These are phyloP conservation scores for Malacosoma neustria DNA, from an alignment of 2,888 invertebrate genomes.

Conservation along the genomic window DNA sequence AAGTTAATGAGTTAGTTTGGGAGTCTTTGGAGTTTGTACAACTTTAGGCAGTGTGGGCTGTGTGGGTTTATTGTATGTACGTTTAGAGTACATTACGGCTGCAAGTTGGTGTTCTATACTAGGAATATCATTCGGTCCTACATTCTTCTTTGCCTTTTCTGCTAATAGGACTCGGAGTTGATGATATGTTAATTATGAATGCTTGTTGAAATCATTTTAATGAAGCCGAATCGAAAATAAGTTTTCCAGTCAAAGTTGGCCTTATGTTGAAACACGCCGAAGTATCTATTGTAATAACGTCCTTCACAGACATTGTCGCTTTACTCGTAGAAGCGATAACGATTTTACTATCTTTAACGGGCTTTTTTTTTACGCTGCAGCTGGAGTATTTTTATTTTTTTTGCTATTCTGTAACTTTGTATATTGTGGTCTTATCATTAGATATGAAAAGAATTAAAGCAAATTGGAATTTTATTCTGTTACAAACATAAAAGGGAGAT, in stretches of 20 bases:
- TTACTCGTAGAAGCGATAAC: conserved; percentile 87
- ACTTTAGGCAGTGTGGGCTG: conserved; percentile 79
- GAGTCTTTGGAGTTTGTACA: too few species aligned
- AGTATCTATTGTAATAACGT: conserved; percentile 88
- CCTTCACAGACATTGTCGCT: conserved; percentile 87
- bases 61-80: conserved; percentile 82
- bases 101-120: conserved; percentile 82
- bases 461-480: conserved; percentile 81
- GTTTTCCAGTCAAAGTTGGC: conserved; percentile 79
- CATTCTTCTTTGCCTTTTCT: conserved; percentile 89
- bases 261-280: conserved; percentile 86
- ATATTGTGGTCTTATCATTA: conserved; percentile 83
- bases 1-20: too few species aligned
- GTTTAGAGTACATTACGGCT: conserved; percentile 81
- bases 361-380: conserved; percentile 89
- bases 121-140: conserved; percentile 85
- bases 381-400: conserved; percentile 85
- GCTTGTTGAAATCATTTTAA: conserved; percentile 83
- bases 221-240: conserved; percentile 60
- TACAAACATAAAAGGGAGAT: conserved; percentile 75
- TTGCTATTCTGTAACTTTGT: conserved; percentile 86
- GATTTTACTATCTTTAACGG: conserved; percentile 84
- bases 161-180: conserved; percentile 86
- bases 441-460: conserved; percentile 78
- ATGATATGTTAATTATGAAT: conserved; percentile 91